Evolutionary conservation across 2,888 invertebrate species (phyloP), one percentile per base, ranked within the genome.

Genomic region (Pheosia tremula): DNA sequence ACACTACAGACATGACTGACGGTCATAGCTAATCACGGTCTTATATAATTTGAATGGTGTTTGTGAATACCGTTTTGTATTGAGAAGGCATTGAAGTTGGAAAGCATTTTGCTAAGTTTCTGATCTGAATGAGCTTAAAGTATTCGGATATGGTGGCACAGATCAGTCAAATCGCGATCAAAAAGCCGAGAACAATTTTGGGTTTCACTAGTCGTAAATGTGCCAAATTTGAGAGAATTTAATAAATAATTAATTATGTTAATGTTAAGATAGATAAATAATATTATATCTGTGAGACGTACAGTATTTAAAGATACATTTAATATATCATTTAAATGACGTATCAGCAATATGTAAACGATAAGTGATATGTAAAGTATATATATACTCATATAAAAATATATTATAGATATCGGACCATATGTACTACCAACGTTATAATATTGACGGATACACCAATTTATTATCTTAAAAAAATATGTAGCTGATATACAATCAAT

Each of bases 201-300:
- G 77, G 70, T 70, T 74, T 72, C 55, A 71, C 71, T 76, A 80
- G 80, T 81, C 74, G 73, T 79, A 80, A 84, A 56, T 79, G 88
- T 87, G 87, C 88, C 89, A 90, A 90, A 83, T 85, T 87, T 82
- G 89, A 90, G 86, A 89, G 89, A 90, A 90, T 90, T 91, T 91
- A 89, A 84, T 83, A 81, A 82, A 80, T 69, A 66, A 53, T 57
- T 56, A 67, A 55, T 54, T 69, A 72, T 67, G 77, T 69, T 77
- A 53, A 59, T 68, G 70, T 67, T 75, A 78, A 67, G 64, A 65
- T 71, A 74, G 66, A 60, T 50, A 71, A 69, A 66, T 69, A 45
- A 9, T 45, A 10, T 24, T 66, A 68, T 66, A 60, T 73, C 82
- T 82, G 78, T 79, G 75, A 80, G 78, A 83, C 77, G 65, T 72